Evolutionary conservation across 2,888 invertebrate genomes (phyloP), one percentile per base, ranked within the genome.

Genomic region (Halocaridina rubra): DNA sequence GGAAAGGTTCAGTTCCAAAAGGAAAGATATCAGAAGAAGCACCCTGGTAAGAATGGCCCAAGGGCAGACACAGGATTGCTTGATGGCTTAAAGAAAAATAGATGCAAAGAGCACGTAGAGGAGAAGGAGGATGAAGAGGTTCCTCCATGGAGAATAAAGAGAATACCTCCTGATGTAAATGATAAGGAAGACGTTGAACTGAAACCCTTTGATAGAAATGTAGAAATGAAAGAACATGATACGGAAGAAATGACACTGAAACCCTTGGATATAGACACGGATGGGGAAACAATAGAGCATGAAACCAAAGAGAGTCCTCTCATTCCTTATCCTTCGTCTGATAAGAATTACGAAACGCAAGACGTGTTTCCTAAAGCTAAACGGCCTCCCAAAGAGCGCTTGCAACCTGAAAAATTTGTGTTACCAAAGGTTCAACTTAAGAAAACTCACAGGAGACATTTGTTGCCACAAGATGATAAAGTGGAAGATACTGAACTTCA

Each of bases 331-430:
- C n/a, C n/a, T n/a, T n/a, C n/a, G n/a, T n/a, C n/a, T n/a, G n/a
- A n/a, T n/a, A n/a, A n/a, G n/a, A n/a, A n/a, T n/a, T n/a, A n/a
- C n/a, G n/a, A n/a, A n/a, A n/a, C n/a, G n/a, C n/a, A n/a, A n/a
- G n/a, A n/a, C n/a, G n/a, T n/a, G n/a, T n/a, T n/a, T n/a, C n/a
- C n/a, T n/a, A n/a, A n/a, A 53, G 27, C 32, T 33, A 80, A 80
- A 46, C 67, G 80, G 7, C 22, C 30, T 75, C 59, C 71, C 19
- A 80, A 67, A 75, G 61, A 69, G 10, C 27, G 59, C 7, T 30
- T 24, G n/a, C 69, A 82, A 16, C 69, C 53, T n/a, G 85, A 81
- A 22, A 75, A 81, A 27, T 82, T 78, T 29, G n/a, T 71, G 4
- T n/a, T 72, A 13, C 77, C 82, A 2, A 71, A 72, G 22, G 78